Evolutionary conservation across 2,888 invertebrate genomes (phyloP).

Genomic region (Tetropium fuscum): DNA sequence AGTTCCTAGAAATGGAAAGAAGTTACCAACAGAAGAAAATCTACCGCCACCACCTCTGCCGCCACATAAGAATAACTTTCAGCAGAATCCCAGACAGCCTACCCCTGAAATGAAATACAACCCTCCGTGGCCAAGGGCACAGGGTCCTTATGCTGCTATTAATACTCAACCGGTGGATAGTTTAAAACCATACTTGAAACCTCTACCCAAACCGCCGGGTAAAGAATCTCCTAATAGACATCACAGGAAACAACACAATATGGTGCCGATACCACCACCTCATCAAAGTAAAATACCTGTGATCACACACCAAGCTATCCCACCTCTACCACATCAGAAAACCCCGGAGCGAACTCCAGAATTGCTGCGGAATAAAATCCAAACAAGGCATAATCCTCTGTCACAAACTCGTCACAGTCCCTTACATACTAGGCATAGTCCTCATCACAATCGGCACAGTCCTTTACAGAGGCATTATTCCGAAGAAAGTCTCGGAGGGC

Average conservation of each 20-base stretch:
- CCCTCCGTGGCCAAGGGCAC: conserved; percentile 75
- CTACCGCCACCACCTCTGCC: conserved; percentile 74
- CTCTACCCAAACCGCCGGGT: conserved; percentile 71
- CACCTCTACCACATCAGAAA: conserved; percentile 46
- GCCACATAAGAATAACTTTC: conserved; percentile 66
- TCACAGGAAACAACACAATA: conserved; percentile 55
- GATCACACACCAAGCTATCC: conserved; percentile 43
- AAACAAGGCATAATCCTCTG: conserved; percentile 57
- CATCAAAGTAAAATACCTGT: conserved; percentile 48
- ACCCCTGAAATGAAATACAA: conserved; percentile 65
- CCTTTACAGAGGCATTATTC: conserved; percentile 75
- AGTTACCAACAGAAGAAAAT: conserved; percentile 68
- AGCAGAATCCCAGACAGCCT: conserved; percentile 38
- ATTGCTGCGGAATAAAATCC: conserved; percentile 58
- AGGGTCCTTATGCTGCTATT: conserved; percentile 60
- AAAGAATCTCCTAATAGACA: conserved; percentile 63
- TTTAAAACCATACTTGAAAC: conserved; percentile 70
- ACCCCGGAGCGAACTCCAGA: conserved; percentile 58
- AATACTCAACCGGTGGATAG: conserved; percentile 50
- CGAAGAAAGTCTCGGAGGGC: conserved; percentile 73
- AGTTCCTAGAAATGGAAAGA: conserved; percentile 60
- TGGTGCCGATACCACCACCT: conserved; percentile 52
- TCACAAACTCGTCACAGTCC: conserved; percentile 55
- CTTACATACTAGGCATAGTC: conserved; percentile 56
- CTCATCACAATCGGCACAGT: conserved; percentile 61